Conservation (phyloP, 2,888 invertebrate species). For the Crepidodera aurea region DNA sequence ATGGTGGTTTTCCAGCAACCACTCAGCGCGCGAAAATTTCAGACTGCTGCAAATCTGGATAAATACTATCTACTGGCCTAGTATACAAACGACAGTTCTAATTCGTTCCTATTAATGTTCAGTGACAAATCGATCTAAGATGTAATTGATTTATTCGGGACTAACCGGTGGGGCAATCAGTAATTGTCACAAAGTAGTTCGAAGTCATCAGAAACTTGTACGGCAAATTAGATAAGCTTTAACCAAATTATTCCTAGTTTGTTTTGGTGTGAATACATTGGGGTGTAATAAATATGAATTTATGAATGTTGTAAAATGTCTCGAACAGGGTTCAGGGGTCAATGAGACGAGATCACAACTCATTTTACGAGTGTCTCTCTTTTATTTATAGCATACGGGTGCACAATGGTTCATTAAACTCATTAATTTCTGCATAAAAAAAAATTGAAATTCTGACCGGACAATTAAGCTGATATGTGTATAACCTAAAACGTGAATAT, state of each 20-base stretch:
- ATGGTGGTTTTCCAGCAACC: too few species aligned
- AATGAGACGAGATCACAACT: not conserved
- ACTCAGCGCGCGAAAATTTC: too few species aligned
- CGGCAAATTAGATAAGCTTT: slow-evolving; percentile 4
- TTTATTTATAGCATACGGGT: not conserved
- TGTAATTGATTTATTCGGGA: not conserved
- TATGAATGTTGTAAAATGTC: not conserved
- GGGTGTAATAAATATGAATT: slow-evolving; percentile 12
- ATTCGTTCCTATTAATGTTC: not conserved
- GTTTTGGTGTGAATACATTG: slow-evolving; percentile 1
- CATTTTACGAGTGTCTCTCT: not conserved
- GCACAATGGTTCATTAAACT: not conserved
- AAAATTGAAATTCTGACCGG: not conserved
- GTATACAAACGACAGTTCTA: too few species aligned
- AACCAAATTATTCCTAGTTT: not conserved
- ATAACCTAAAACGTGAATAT: too few species aligned
- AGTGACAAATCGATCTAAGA: not conserved
- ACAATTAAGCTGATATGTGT: too few species aligned
- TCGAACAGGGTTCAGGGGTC: not conserved
- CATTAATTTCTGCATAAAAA: not conserved
- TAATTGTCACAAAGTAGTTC: slow-evolving; percentile 1
- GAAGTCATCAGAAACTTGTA: not conserved
- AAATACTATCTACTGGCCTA: too few species aligned
- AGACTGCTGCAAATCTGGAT: too few species aligned
- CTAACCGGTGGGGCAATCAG: not conserved